These are phyloP conservation scores for Helleia helle DNA, from an alignment of 2,888 invertebrate genomes.

Conservation along the genomic window DNA sequence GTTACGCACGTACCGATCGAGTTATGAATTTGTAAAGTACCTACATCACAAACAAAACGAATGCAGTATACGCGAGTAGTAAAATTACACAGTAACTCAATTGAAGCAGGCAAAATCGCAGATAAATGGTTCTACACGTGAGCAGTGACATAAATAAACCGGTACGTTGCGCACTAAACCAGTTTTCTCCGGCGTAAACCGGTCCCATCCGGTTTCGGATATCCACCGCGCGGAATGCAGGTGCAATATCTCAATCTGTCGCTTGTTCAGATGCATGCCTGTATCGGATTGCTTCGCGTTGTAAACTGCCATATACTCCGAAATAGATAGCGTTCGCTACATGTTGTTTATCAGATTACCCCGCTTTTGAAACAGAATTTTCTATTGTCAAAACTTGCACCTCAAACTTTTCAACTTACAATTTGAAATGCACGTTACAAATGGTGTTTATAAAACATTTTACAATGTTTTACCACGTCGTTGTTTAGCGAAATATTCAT, in stretches of 20 bases:
- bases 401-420: background rate
- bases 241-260: conserved; percentile 28
- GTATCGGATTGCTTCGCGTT: conserved; percentile 20
- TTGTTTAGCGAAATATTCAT: background rate
- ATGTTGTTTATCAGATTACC: conserved; percentile 19
- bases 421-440: background rate
- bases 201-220: conserved; percentile 22
- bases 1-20: conserved; percentile 5
- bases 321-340: conserved; percentile 16
- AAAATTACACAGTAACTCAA: conserved; percentile 13
- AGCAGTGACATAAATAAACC: conserved; percentile 16
- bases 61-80: background rate
- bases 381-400: conserved; percentile 4
- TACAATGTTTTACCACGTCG: background rate
- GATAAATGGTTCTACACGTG: conserved; percentile 7
- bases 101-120: conserved; percentile 12
- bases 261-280: conserved; percentile 21
- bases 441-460: background rate
- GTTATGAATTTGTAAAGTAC: background rate
- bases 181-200: conserved; percentile 19
- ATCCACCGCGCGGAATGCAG: conserved; percentile 22
- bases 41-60: conserved; percentile 3
- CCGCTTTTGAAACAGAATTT: conserved; percentile 11
- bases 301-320: conserved; percentile 16
- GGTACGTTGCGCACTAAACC: conserved; percentile 17